Evolutionary conservation across 2,113 vertebrate genomes (phyloP).

Genomic region (Bagarius yarrelli): DNA sequence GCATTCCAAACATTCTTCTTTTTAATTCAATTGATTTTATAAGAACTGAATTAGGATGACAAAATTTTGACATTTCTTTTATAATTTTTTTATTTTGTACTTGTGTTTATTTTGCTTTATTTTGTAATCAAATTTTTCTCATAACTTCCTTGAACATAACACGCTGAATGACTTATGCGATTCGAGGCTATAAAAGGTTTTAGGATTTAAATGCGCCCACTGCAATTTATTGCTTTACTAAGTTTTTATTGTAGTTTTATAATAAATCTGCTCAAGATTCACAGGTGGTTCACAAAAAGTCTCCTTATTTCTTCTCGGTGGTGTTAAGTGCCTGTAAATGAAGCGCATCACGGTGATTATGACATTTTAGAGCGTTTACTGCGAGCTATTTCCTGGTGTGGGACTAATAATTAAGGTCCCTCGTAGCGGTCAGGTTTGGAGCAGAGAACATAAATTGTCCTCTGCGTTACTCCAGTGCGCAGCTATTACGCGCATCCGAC

Average conservation of each 20-base stretch:
- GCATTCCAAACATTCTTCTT: background rate
- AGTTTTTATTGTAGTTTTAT: slow-evolving; percentile 2
- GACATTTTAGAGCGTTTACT: slow-evolving; percentile 71
- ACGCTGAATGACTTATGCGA: background rate
- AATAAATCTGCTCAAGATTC: slow-evolving; percentile 13
- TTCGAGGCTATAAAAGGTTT: slow-evolving; percentile 16
- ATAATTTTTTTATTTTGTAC: background rate
- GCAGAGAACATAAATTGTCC: slow-evolving; percentile 81
- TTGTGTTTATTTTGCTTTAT: background rate
- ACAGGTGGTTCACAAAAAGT: slow-evolving; percentile 36
- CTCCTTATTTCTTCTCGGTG: slow-evolving; percentile 26
- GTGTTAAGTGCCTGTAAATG: slow-evolving; percentile 63
- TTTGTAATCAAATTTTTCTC: background rate
- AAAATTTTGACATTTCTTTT: background rate
- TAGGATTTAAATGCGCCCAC: slow-evolving; percentile 31
- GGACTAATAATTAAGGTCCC: slow-evolving; percentile 79
- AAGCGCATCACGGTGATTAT: slow-evolving; percentile 75
- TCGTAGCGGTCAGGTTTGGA: slow-evolving; percentile 63
- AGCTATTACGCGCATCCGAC: slow-evolving; percentile 64
- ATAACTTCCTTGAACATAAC: background rate
- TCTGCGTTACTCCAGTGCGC: slow-evolving; percentile 68
- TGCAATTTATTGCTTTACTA: slow-evolving; percentile 7
- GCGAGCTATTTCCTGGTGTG: slow-evolving; percentile 73
- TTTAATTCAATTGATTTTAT: background rate
- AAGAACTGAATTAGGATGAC: background rate